Conservation (phyloP, 2,113 vertebrate genomes). For the Nerophis ophidion region DNA sequence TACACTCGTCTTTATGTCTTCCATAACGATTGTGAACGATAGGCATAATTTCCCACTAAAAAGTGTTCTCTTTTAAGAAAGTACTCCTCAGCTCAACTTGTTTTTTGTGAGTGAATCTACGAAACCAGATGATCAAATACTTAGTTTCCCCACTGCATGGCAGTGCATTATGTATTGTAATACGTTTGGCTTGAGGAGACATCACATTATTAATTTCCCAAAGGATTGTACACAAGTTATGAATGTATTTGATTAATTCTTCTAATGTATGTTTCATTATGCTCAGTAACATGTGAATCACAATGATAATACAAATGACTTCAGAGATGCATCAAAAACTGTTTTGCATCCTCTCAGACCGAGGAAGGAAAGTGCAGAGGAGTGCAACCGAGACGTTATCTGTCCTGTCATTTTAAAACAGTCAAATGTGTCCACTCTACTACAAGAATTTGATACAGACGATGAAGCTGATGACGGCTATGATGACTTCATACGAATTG, state of each 20-base stretch:
- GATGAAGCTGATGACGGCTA: slow-evolving; percentile 3
- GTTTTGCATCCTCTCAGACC: slow-evolving; percentile 21
- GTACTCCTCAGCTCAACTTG: too few species aligned
- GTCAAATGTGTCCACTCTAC: neutral
- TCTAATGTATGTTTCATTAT: neutral
- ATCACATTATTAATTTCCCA: too few species aligned
- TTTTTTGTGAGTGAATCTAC: too few species aligned
- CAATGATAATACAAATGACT: neutral
- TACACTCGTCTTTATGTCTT: too few species aligned
- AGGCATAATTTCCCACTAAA: too few species aligned
- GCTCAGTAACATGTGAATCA: neutral
- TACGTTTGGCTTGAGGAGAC: too few species aligned
- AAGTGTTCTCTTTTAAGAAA: too few species aligned
- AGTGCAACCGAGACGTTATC: slow-evolving; percentile 8
- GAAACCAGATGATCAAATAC: too few species aligned
- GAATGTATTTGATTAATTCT: neutral
- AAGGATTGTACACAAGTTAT: neutral
- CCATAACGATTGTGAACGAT: too few species aligned
- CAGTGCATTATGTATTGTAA: too few species aligned
- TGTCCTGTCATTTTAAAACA: slow-evolving; percentile 49
- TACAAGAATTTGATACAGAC: neutral
- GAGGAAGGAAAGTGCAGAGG: neutral
- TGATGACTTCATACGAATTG: slow-evolving; percentile 33
- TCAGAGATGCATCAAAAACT: neutral
- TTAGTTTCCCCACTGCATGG: too few species aligned